Evolutionary conservation across 2,797 vertebrate genomes (phyloP).

Genomic region (Catostomus latipinnis): DNA sequence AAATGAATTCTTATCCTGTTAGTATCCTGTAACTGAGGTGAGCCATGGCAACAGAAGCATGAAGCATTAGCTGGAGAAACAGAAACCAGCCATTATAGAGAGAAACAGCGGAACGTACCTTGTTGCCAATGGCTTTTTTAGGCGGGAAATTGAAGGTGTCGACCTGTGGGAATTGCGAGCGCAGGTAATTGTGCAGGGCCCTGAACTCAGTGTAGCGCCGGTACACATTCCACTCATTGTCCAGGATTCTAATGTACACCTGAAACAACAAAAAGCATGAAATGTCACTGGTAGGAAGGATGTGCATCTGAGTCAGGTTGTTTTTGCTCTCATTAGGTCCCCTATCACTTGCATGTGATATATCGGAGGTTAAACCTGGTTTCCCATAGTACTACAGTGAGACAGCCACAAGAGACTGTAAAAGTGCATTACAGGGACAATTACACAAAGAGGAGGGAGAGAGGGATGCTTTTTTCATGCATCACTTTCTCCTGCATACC

Average conservation of each 20-base stretch:
- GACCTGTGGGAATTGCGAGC: slow-evolving; percentile 87
- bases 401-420: slow-evolving; percentile 29
- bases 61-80: not conserved
- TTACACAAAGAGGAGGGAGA: not conserved
- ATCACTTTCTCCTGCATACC: slow-evolving; percentile 22
- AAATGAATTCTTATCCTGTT: not conserved
- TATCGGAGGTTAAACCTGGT: not conserved
- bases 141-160: slow-evolving; percentile 92
- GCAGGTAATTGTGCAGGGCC: slow-evolving; percentile 88
- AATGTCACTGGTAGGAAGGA: not conserved
- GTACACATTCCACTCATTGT: slow-evolving; percentile 98
- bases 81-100: not conserved
- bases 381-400: slow-evolving; percentile 2
- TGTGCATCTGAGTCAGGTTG: not conserved
- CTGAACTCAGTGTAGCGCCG: slow-evolving; percentile 93
- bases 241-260: slow-evolving; percentile 97
- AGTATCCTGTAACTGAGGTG: too few species aligned
- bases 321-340: not conserved
- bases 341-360: slow-evolving; percentile 8
- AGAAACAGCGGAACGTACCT: slow-evolving; percentile 78
- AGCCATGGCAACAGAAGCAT: not conserved
- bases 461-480: slow-evolving; percentile 49
- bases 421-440: slow-evolving; percentile 13
- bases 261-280: slow-evolving; percentile 62
- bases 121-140: slow-evolving; percentile 98